A percentile compares a stretch with the other conserved stretches of the same genome.
Evolutionary conservation across 2,888 invertebrate species (phyloP).

Genomic region (Orthosia gothica): DNA sequence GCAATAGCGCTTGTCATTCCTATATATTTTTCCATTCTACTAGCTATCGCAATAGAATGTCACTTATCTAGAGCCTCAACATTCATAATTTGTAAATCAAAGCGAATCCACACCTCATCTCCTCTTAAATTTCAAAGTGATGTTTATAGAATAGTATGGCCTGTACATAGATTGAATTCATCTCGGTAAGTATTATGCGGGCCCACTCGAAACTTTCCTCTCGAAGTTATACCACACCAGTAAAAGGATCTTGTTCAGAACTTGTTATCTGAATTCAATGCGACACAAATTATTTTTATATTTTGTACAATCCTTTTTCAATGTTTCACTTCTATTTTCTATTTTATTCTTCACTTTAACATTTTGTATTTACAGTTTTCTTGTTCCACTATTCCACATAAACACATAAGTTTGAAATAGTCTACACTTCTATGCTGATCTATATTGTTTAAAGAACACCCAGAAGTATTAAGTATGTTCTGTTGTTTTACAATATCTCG

Average conservation of each 20-base stretch:
- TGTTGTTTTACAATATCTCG: background rate
- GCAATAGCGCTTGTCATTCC: no score
- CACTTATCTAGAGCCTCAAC: background rate
- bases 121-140: constrained; percentile 14
- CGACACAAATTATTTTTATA: constrained; percentile 16
- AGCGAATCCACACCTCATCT: background rate
- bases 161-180: constrained; percentile 37
- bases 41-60: background rate
- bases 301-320: constrained; percentile 13
- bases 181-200: constrained; percentile 52
- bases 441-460: background rate
- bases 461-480: background rate
- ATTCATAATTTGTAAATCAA: background rate
- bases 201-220: constrained; percentile 47
- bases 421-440: background rate
- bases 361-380: background rate
- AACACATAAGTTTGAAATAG: background rate
- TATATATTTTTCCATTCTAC: no score
- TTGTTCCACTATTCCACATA: background rate
- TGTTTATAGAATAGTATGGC: constrained; percentile 13
- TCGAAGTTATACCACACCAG: constrained; percentile 26
- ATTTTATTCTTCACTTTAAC: constrained; percentile 22
- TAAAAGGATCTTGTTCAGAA: constrained; percentile 28
- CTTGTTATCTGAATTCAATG: constrained; percentile 48
- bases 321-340: constrained; percentile 27